Base-by-base conservation (phyloP, 2,797 vertebrate species). In the Arnoldichthys spilopterus region DNA sequence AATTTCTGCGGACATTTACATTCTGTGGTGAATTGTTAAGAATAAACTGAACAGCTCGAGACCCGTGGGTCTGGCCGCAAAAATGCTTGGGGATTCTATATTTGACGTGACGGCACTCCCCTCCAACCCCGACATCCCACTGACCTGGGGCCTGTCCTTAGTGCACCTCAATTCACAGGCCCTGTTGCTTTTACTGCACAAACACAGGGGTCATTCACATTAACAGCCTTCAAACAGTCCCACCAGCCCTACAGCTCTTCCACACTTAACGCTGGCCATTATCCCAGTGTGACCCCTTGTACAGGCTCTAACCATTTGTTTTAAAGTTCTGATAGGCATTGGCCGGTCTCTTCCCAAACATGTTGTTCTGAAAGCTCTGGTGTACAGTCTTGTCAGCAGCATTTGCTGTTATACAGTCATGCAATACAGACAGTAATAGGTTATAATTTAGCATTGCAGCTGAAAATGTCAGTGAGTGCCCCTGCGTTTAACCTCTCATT, bases 21-120 rank as follows among this genome's bases (percentile, higher is more conserved):
- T 94, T 94, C 92, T 93, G 92, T 91, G 93, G 93, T 91, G 90
- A 90, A 91, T 93, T 89, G 91, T 92, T 90, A 92, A 93, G 92
- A 93, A 93, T 92, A 92, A 94, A 93, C 85, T 69, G 88, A 93
- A 90, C 89, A 90, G 90, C 88, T 90, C 83, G 79, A 87, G 87
- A 91, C 87, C 89, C 90, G 84, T 92, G 91, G 91, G 93, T 89
- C 82, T 87, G 88, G 89, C 93, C 93, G 89, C 93, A 93, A 94
- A 90, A 92, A 94, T 93, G 90, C 91, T 84, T 87, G 74, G 91
- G 90, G 89, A 83, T 92, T 93, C 93, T 94, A 94, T 92, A 93
- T 93, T 93, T 92, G 92, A 88, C 84, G 30, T 89, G 91, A 92
- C 88, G 87, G 89, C 26, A 85, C 90, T 91, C 88, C 86, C 85